phyloP scores from a whole-genome alignment of 2,797 vertebrate species.

The Phoebastria nigripes region DNA sequence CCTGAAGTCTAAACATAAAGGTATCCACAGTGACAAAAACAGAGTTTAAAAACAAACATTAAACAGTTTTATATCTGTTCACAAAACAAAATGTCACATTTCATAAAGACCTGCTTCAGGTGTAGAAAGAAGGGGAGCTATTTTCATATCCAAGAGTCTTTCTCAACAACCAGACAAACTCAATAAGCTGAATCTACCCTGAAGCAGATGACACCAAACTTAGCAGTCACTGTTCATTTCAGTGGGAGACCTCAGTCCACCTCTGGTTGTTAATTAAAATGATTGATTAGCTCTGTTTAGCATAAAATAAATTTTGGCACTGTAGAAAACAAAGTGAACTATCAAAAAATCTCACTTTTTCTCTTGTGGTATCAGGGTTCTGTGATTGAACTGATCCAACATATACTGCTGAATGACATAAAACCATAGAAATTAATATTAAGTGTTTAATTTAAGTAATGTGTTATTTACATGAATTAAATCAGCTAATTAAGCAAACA shows the following conservation, averaged over 20 bases:
- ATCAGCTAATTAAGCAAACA: constrained; percentile 31
- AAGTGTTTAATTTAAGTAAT: background rate
- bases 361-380: background rate
- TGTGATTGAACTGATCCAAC: background rate
- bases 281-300: constrained; percentile 28
- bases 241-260: background rate
- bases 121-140: background rate
- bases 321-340: background rate
- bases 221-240: background rate
- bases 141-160: background rate
- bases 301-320: background rate
- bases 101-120: background rate
- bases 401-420: background rate
- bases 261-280: constrained; percentile 41
- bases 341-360: background rate
- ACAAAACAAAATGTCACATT: background rate
- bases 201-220: background rate
- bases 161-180: background rate
- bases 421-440: background rate
- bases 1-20: constrained; percentile 11
- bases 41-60: constrained; percentile 6
- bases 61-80: background rate
- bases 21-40: background rate
- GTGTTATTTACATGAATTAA: constrained; percentile 2
- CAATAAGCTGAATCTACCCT: background rate